These are phyloP conservation scores for Rhodeus uyekii DNA, from an alignment of 2,797 vertebrate species.

Conservation along the genomic window DNA sequence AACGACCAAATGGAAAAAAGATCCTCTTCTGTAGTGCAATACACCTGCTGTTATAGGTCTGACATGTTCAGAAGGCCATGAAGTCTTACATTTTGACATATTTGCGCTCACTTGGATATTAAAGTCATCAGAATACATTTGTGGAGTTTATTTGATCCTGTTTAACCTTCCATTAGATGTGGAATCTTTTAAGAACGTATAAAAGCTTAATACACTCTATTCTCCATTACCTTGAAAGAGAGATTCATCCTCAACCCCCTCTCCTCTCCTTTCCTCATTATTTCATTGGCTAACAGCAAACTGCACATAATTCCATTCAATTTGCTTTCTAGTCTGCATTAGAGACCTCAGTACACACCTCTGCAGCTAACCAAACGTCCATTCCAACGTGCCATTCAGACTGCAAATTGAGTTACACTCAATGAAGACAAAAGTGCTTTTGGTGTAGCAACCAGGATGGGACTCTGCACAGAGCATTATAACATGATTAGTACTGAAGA, in stretches of 20 bases:
- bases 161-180: slow-evolving; percentile 31
- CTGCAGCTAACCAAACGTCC: slow-evolving; percentile 6
- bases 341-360: slow-evolving; percentile 22
- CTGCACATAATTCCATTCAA: slow-evolving; percentile 53
- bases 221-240: slow-evolving; percentile 13
- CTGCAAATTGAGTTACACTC: slow-evolving; percentile 7
- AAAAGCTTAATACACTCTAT: slow-evolving; percentile 2
- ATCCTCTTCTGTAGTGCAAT: slow-evolving; percentile 11
- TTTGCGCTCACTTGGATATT: neutral
- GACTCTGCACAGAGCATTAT: neutral
- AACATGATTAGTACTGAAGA: neutral
- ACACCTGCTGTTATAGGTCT: slow-evolving; percentile 51
- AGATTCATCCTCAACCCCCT: neutral
- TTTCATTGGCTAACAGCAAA: slow-evolving; percentile 14
- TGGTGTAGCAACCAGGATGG: neutral
- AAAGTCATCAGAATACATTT: slow-evolving; percentile 32
- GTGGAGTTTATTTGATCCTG: slow-evolving; percentile 27
- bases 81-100: neutral
- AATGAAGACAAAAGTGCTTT: slow-evolving; percentile 4
- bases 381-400: neutral
- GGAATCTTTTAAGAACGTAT: slow-evolving; percentile 31
- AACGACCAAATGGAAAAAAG: slow-evolving; percentile 46
- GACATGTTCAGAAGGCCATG: neutral
- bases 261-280: slow-evolving; percentile 27
- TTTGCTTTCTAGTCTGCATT: slow-evolving; percentile 34